Evolutionary conservation across 1,140 invertebrate genomes (phyloP).

Genomic region (Periplaneta americana): DNA sequence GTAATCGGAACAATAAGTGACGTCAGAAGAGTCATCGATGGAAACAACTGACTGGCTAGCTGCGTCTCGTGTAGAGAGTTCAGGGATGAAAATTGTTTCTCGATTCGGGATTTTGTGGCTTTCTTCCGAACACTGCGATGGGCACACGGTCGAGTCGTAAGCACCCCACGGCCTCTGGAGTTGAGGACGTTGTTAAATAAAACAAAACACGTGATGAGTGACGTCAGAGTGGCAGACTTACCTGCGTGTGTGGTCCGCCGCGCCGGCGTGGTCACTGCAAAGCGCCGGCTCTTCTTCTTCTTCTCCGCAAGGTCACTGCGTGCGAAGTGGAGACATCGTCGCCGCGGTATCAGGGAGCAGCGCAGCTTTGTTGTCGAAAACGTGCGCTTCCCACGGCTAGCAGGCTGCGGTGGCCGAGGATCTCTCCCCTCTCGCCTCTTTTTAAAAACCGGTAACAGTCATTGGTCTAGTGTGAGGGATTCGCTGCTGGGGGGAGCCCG

Average conservation of each 20-base stretch:
- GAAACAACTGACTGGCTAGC: too few relatives aligned
- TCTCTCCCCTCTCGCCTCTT: neutral
- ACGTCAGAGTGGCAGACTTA: neutral
- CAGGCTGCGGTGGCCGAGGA: neutral
- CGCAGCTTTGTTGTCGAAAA: neutral
- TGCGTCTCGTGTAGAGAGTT: too few relatives aligned
- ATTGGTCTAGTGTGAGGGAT: neutral
- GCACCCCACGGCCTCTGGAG: too few relatives aligned
- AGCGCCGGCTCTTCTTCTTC: neutral
- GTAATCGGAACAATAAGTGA: too few relatives aligned
- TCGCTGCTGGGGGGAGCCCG: neutral
- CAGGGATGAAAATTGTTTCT: too few relatives aligned
- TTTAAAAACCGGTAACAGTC: neutral
- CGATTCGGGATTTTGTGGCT: too few relatives aligned
- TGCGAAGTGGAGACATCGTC: neutral
- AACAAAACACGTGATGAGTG: too few relatives aligned
- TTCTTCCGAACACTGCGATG: too few relatives aligned
- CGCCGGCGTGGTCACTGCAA: neutral
- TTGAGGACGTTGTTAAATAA: too few relatives aligned
- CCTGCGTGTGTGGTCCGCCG: neutral
- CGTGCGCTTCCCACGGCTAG: neutral
- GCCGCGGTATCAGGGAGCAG: neutral
- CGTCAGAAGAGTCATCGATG: too few relatives aligned
- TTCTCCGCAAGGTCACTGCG: neutral
- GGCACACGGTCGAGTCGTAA: too few relatives aligned